phyloP scores from a whole-genome alignment of 2,113 vertebrate species.

The Himantopus leucocephalus region DNA sequence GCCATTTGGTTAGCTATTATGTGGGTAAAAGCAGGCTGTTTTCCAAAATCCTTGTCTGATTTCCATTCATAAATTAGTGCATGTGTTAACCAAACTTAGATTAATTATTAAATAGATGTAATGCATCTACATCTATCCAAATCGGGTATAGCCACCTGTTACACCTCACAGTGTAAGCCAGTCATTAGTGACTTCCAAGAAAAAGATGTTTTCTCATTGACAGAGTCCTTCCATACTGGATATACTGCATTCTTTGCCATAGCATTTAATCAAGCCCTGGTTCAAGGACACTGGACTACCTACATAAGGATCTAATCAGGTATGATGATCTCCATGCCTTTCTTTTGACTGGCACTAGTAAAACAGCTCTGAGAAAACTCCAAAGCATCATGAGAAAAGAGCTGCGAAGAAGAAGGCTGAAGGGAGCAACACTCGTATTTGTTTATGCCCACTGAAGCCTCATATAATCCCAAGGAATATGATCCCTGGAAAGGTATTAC shows the following conservation, averaged over 20 bases:
- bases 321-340: neutral
- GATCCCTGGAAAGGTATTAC: neutral
- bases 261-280: neutral
- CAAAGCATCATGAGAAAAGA: neutral
- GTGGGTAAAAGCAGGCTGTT: neutral
- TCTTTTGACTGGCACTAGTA: neutral
- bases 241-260: neutral
- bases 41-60: neutral
- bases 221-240: neutral
- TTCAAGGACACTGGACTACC: neutral
- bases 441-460: neutral
- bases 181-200: neutral
- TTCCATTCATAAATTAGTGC: constrained; percentile 53
- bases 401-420: neutral
- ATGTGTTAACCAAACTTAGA: constrained; percentile 7
- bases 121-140: neutral
- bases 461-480: neutral
- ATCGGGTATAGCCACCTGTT: neutral
- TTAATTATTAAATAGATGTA: constrained; percentile 14
- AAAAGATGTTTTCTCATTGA: neutral
- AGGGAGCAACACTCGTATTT: neutral
- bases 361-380: neutral
- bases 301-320: neutral
- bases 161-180: neutral
- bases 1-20: constrained; percentile 9